Evolutionary conservation across 2,888 invertebrate species (phyloP).

Genomic region (Leucophora obtusa): DNA sequence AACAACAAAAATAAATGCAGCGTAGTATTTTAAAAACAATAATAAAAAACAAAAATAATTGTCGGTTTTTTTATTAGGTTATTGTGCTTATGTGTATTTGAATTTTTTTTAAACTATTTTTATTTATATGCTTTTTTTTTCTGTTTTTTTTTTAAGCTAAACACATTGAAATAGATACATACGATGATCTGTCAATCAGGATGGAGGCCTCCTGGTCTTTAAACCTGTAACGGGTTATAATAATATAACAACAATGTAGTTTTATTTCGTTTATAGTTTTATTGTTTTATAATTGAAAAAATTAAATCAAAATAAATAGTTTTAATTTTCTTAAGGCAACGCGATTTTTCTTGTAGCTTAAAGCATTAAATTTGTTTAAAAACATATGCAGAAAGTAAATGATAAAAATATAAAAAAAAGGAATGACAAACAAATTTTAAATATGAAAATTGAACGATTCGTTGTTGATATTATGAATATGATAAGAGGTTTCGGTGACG

Average conservation of each 20-base stretch:
- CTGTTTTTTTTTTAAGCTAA: constrained; percentile 31
- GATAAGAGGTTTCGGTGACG: not conserved
- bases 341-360: constrained; percentile 42
- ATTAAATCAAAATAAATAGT: not conserved
- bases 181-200: constrained; percentile 78
- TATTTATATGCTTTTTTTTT: constrained; percentile 16
- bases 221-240: constrained; percentile 78
- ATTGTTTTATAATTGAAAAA: constrained; percentile 16
- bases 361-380: constrained; percentile 59
- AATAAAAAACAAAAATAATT: not conserved
- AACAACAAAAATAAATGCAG: constrained; percentile 14
- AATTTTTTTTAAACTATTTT: not conserved
- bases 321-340: constrained; percentile 28
- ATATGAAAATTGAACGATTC: constrained; percentile 1
- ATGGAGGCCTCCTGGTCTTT: constrained; percentile 79
- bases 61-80: constrained; percentile 15
- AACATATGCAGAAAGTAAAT: constrained; percentile 26
- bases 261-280: constrained; percentile 13
- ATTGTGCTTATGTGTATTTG: constrained; percentile 20
- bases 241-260: constrained; percentile 68
- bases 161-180: constrained; percentile 73
- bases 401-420: not conserved
- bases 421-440: not conserved
- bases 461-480: not conserved
- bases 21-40: constrained; percentile 1